These are phyloP conservation scores for Anthopleura xanthogrammica DNA, from an alignment of 92 coral and sea anemone species.

Conservation along the genomic window DNA sequence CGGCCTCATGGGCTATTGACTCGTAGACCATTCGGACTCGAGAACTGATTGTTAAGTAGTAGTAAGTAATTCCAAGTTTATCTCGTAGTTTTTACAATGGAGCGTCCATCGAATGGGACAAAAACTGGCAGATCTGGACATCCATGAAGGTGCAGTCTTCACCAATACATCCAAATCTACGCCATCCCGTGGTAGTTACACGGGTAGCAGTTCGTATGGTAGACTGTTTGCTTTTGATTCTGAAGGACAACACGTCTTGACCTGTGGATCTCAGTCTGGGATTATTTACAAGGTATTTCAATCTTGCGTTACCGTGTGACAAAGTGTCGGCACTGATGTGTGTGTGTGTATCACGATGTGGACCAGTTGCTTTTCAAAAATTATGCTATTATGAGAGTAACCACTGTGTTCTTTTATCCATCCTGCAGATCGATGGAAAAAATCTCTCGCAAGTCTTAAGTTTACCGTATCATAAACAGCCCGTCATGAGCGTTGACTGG, in stretches of 20 bases:
- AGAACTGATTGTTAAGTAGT: too few species aligned
- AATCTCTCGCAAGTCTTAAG: constrained; percentile 63
- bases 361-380: too few species aligned
- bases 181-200: constrained; percentile 49
- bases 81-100: constrained; percentile 84
- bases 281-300: constrained; percentile 77
- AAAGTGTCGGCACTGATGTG: too few species aligned
- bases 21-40: too few species aligned
- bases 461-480: constrained; percentile 82
- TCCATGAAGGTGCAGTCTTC: constrained; percentile 90
- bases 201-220: constrained; percentile 65
- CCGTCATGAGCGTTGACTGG: constrained; percentile 97
- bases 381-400: not conserved
- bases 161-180: constrained; percentile 35
- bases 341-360: too few species aligned
- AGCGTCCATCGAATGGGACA: constrained; percentile 93
- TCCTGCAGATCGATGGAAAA: constrained; percentile 53
- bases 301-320: not conserved
- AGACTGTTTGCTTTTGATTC: constrained; percentile 92
- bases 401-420: not conserved
- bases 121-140: constrained; percentile 75
- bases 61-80: not conserved
- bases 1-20: too few species aligned
- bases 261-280: constrained; percentile 86
- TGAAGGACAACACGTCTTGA: constrained; percentile 85